Evolutionary conservation across 1,140 invertebrate species (phyloP).

Genomic region (Monochamus saltuarius): DNA sequence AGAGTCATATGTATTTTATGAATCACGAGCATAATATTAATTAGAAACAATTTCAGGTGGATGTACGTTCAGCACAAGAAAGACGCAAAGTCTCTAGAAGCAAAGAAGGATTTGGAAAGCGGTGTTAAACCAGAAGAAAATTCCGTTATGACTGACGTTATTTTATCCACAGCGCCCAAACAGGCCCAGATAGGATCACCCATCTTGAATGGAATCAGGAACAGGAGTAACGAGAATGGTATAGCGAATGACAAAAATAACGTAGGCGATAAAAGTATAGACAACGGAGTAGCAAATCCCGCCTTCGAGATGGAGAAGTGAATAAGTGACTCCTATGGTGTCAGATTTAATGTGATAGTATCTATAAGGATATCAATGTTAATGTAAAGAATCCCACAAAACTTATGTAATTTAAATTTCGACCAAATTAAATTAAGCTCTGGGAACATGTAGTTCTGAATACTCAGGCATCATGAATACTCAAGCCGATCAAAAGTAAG

Average conservation of each 20-base stretch:
- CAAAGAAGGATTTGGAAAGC: slow-evolving; percentile 1
- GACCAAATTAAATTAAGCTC: no score
- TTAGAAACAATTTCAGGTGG: slow-evolving; percentile 49
- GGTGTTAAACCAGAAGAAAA: slow-evolving; percentile 14
- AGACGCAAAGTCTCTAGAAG: slow-evolving; percentile 40
- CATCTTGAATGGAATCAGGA: slow-evolving; percentile 34
- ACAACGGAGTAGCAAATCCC: slow-evolving; percentile 41
- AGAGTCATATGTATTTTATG: no score
- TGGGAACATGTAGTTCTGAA: no score
- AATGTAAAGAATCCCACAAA: no score
- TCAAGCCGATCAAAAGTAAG: no score
- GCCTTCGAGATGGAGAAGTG: slow-evolving; percentile 43
- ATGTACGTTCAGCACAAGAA: slow-evolving; percentile 60
- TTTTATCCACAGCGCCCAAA: slow-evolving; percentile 27
- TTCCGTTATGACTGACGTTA: slow-evolving; percentile 29
- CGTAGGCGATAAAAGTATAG: slow-evolving; percentile 1
- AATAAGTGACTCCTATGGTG: no score
- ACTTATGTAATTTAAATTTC: no score
- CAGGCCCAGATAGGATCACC: slow-evolving; percentile 33
- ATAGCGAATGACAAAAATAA: no score
- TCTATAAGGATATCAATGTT: no score
- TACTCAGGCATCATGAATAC: no score
- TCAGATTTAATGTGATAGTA: no score
- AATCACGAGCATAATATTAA: no score
- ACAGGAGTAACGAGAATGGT: slow-evolving; percentile 4